Base-by-base conservation (phyloP, 2,888 invertebrate species). In the Arge pagana region DNA sequence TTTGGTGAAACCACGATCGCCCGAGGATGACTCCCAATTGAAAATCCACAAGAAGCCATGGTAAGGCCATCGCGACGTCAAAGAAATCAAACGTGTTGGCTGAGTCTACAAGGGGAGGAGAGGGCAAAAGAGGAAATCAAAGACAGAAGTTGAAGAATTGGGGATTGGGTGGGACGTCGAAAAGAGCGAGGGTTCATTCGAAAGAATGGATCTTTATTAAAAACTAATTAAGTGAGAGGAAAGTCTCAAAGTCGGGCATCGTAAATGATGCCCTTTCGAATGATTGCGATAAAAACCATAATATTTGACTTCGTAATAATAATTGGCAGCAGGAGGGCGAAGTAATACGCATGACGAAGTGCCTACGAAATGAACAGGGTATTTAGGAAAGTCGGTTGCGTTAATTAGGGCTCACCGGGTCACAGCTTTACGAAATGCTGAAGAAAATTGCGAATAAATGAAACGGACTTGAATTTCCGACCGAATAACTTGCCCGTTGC, bases 171-270 rank as follows among this genome's bases (percentile, higher is more conserved):
- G n/a, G n/a, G n/a, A n/a, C n/a, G n/a, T n/a, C n/a, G n/a, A n/a
- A n/a, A n/a, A n/a, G n/a, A n/a, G n/a, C n/a, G n/a, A n/a, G 31
- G 16, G 15, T 33, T 42, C 23, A 24, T 24, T 33, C 50, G 10
- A 26, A 42, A 42, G 35, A 35, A 50, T 50, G 31, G 41, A 41
- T 42, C 50, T 50, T 33, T 41, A 50, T 50, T 42, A 50, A 42
- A 50, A 42, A 35, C 15, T 50, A 50, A 50, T 50, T 50, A 50
- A 33, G 50, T 39, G 40, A 30, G 33, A 26, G 30, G 23, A 39
- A 42, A 18, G 24, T 39, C 35, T 16, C 24, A 30, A 39, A 26
- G 21, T 16, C 24, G 41, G 24, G 37, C 48, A 21, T 24, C 37
- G 37, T 48, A 37, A 48, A 11, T 18, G 48, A 48, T 48, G 37